These are phyloP conservation scores for Oreochromis niloticus DNA, from an alignment of 2,113 vertebrate species.

Conservation along the genomic window DNA sequence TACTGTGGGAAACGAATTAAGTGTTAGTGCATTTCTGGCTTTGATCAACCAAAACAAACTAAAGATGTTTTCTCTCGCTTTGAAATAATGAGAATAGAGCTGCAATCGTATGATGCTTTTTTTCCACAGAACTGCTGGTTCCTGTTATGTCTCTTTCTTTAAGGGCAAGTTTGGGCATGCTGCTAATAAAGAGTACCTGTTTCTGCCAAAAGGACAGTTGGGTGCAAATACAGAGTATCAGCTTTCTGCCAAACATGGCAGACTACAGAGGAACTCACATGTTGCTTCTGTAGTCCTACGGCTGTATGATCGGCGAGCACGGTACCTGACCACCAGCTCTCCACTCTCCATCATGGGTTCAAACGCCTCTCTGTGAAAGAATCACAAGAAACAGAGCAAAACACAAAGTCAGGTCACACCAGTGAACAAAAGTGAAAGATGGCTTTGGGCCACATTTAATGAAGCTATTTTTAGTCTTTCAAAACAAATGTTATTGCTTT, in stretches of 20 bases:
- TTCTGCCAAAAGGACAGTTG: neutral
- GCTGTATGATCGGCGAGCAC: constrained; percentile 84
- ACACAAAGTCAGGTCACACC: neutral
- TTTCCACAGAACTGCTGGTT: neutral
- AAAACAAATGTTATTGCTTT: neutral
- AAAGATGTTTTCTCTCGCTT: neutral
- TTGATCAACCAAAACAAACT: neutral
- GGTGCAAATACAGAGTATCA: neutral
- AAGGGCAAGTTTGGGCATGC: constrained; percentile 10
- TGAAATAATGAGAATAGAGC: neutral
- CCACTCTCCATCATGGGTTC: constrained; percentile 87
- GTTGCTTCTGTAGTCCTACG: constrained; percentile 85
- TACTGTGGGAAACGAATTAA: neutral
- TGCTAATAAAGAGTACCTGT: neutral
- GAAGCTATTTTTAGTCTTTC: neutral
- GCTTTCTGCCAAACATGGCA: neutral
- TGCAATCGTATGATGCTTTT: neutral
- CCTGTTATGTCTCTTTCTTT: neutral
- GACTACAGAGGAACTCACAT: constrained; percentile 69
- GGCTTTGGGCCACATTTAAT: neutral
- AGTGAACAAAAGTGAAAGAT: constrained; percentile 11
- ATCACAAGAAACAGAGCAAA: neutral
- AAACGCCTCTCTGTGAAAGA: constrained; percentile 78
- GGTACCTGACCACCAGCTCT: constrained; percentile 86
- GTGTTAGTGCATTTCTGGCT: neutral